Evolutionary conservation across 2,113 vertebrate species (phyloP).

Genomic region (Limnothrissa miodon): DNA sequence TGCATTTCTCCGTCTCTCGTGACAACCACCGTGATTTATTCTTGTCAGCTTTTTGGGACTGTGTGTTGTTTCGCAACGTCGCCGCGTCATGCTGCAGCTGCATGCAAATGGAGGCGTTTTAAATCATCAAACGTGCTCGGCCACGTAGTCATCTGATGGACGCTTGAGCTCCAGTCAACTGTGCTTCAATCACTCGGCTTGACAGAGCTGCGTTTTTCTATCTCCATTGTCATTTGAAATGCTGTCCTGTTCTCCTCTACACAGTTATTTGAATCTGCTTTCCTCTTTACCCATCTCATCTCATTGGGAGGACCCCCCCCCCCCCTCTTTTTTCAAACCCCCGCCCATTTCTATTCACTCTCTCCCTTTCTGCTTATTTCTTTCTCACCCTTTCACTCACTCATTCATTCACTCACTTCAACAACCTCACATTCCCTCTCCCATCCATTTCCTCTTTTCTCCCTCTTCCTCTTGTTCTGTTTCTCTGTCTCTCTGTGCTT

Average conservation of each 20-base stretch:
- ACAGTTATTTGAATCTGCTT: background rate
- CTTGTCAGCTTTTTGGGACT: constrained; percentile 4
- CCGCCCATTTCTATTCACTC: background rate
- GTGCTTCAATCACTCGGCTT: background rate
- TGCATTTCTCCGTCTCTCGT: background rate
- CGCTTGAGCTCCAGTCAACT: background rate
- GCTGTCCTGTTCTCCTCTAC: background rate
- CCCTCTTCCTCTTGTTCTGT: constrained; percentile 16
- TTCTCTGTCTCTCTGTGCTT: constrained; percentile 20
- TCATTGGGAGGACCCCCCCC: background rate
- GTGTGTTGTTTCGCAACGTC: background rate
- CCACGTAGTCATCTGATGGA: constrained; percentile 8
- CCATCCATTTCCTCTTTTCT: background rate
- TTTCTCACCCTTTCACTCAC: constrained; percentile 5
- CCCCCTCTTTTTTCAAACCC: background rate
- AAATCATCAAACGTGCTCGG: background rate
- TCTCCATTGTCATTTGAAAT: background rate
- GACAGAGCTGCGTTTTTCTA: background rate
- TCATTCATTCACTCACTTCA: background rate
- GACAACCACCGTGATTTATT: background rate
- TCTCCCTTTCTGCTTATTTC: constrained; percentile 15
- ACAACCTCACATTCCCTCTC: background rate
- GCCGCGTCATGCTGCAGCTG: background rate
- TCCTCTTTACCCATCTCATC: background rate
- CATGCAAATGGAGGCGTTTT: background rate